phyloP scores from a whole-genome alignment of 92 coral and sea anemone genomes.

The Epizoanthus fatuus region DNA sequence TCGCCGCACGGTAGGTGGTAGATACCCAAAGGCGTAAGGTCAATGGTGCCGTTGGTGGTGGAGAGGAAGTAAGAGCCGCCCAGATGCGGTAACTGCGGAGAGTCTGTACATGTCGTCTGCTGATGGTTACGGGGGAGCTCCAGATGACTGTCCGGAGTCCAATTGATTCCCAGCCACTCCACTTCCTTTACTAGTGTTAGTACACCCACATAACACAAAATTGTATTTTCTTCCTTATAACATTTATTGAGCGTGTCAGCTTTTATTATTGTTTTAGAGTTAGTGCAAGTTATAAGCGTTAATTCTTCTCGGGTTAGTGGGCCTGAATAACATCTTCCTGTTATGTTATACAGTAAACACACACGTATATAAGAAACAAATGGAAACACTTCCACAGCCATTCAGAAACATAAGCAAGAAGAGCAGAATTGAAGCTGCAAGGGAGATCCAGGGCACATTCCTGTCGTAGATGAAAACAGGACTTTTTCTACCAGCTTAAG shows the following conservation, averaged over 20 bases:
- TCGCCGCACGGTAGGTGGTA: slow-evolving; percentile 9
- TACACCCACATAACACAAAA: slow-evolving; percentile 9
- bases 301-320: not conserved
- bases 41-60: slow-evolving; percentile 4
- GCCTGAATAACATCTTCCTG: not conserved
- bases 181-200: not conserved
- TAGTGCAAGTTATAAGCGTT: slow-evolving; percentile 8
- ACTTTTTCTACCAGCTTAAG: too few relatives aligned
- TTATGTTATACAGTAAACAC: not conserved
- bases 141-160: slow-evolving; percentile 11
- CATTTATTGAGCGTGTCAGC: not conserved
- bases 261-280: slow-evolving; percentile 8
- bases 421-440: too few relatives aligned
- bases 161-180: slow-evolving; percentile 47
- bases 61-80: slow-evolving; percentile 8
- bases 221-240: not conserved
- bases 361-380: too few relatives aligned
- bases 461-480: too few relatives aligned
- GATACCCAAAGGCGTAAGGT: not conserved
- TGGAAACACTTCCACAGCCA: too few relatives aligned
- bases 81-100: not conserved
- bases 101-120: not conserved
- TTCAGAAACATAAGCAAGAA: too few relatives aligned
- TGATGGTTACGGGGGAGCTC: not conserved
- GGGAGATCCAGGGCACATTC: too few relatives aligned